Evolutionary conservation across 2,797 vertebrate genomes (phyloP).

Genomic region (Argyrosomus regius): DNA sequence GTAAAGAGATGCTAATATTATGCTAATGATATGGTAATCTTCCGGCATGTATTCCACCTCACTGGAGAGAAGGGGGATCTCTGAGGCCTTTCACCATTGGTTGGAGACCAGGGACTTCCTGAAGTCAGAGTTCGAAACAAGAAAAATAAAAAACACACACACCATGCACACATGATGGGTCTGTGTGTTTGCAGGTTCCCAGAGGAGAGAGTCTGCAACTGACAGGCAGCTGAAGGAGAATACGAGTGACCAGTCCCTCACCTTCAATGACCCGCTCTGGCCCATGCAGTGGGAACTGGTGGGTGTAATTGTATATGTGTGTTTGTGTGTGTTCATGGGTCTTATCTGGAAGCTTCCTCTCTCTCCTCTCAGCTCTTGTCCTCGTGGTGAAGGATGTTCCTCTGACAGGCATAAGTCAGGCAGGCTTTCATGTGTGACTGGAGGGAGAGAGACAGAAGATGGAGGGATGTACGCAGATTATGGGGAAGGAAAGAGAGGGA

Average conservation of each 20-base stretch:
- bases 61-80: slow-evolving; percentile 68
- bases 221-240: slow-evolving; percentile 83
- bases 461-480: slow-evolving; percentile 49
- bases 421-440: slow-evolving; percentile 80
- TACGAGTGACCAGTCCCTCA: slow-evolving; percentile 86
- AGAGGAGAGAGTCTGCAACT: slow-evolving; percentile 84
- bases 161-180: slow-evolving; percentile 47
- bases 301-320: slow-evolving; percentile 74
- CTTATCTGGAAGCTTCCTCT: slow-evolving; percentile 53
- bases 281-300: slow-evolving; percentile 87
- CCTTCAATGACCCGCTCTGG: slow-evolving; percentile 92
- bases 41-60: slow-evolving; percentile 75
- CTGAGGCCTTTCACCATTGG: slow-evolving; percentile 77
- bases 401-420: slow-evolving; percentile 81
- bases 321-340: slow-evolving; percentile 40
- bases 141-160: slow-evolving; percentile 34
- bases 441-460: slow-evolving; percentile 52
- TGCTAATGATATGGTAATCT: slow-evolving; percentile 79
- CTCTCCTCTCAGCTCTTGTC: slow-evolving; percentile 47
- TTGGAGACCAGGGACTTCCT: slow-evolving; percentile 76
- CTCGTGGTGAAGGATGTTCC: slow-evolving; percentile 71
- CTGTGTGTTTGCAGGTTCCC: slow-evolving; percentile 84
- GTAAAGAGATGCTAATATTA: slow-evolving; percentile 80
- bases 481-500: slow-evolving; percentile 41
- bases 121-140: slow-evolving; percentile 75